phyloP scores from a whole-genome alignment of 2,797 vertebrate species.

The Okamejei kenojei region DNA sequence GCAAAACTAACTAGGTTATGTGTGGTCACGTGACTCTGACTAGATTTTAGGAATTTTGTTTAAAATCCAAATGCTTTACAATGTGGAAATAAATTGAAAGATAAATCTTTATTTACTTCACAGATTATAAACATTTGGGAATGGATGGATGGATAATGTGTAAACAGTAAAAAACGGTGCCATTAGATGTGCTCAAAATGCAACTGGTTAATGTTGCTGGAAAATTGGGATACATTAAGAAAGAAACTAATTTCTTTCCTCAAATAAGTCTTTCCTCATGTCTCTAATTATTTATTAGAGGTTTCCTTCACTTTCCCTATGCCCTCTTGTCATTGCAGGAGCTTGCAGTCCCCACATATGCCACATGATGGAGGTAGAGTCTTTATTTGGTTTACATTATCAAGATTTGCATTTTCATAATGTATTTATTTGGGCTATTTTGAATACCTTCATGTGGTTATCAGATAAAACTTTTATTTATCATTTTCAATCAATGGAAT shows the following conservation, averaged over 20 bases:
- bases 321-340: too few relatives aligned
- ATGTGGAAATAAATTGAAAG: background rate
- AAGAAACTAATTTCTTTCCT: background rate
- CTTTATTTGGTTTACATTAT: background rate
- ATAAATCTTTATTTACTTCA: background rate
- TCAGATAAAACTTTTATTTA: background rate
- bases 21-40: background rate
- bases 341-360: background rate
- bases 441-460: background rate
- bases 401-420: background rate
- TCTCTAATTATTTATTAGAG: background rate
- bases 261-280: too few relatives aligned
- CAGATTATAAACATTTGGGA: background rate
- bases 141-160: background rate
- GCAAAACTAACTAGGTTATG: background rate
- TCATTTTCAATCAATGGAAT: background rate
- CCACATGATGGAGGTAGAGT: slow-evolving; percentile 26
- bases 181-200: background rate
- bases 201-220: background rate
- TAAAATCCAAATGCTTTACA: background rate
- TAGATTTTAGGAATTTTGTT: background rate
- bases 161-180: background rate
- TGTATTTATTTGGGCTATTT: background rate
- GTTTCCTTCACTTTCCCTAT: too few relatives aligned
- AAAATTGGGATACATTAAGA: background rate